Evolutionary conservation across 2,888 invertebrate genomes (phyloP).

Genomic region (Monoplex corrugatus): DNA sequence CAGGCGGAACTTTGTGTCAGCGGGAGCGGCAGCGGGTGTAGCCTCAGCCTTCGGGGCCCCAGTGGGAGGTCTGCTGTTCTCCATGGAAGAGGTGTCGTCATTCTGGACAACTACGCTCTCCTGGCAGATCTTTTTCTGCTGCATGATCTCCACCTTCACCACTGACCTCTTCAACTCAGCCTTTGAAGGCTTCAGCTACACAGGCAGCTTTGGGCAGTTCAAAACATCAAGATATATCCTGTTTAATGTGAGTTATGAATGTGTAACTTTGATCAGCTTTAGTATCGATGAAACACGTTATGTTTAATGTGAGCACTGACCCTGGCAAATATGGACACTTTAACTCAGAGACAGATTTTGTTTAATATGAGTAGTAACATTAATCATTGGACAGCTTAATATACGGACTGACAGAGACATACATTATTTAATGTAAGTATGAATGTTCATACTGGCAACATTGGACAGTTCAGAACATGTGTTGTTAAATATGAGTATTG

Average conservation of each 20-base stretch:
- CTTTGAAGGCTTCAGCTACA: constrained; percentile 75
- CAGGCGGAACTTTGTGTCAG: constrained; percentile 80
- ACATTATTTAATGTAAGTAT: neutral
- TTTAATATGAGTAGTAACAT: neutral
- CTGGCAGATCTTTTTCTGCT: constrained; percentile 83
- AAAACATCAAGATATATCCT: constrained; percentile 80
- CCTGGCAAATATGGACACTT: neutral
- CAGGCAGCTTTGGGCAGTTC: constrained; percentile 79
- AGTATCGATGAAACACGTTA: neutral
- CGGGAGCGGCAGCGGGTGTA: constrained; percentile 82
- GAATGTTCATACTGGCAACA: neutral
- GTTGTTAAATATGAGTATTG: too few relatives aligned
- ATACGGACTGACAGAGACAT: neutral
- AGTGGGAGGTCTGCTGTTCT: constrained; percentile 82
- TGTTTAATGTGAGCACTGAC: constrained; percentile 13
- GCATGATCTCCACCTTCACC: constrained; percentile 81
- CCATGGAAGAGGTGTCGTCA: constrained; percentile 83
- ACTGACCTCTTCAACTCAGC: constrained; percentile 81
- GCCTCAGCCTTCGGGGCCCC: constrained; percentile 83
- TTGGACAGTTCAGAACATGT: neutral
- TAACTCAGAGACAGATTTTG: neutral
- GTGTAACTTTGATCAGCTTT: too few relatives aligned
- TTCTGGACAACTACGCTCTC: constrained; percentile 82
- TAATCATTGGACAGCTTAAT: too few relatives aligned
- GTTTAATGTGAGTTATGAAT: constrained; percentile 73